phyloP scores from a whole-genome alignment of 2,888 invertebrate genomes.

The Tethea ocularis region DNA sequence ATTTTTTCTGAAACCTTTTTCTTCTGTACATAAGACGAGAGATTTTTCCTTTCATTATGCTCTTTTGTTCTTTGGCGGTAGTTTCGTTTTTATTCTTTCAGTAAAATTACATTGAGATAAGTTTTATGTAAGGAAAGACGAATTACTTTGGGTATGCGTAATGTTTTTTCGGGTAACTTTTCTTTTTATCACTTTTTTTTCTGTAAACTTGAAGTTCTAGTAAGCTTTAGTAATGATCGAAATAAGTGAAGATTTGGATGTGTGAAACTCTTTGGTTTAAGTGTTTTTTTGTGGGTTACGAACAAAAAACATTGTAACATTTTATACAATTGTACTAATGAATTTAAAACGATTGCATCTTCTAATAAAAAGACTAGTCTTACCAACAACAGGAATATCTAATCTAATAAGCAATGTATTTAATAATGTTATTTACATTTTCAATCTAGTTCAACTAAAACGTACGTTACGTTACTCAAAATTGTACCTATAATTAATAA shows the following conservation, averaged over 20 bases:
- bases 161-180: not conserved
- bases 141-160: not conserved
- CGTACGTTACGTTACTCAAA: no score
- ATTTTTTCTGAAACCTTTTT: not conserved
- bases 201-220: not conserved
- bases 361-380: no score
- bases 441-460: no score
- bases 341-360: no score
- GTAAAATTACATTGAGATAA: not conserved
- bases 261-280: not conserved
- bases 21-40: not conserved
- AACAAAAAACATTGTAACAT: no score
- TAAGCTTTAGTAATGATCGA: not conserved
- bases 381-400: no score
- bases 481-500: no score
- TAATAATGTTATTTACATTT: no score
- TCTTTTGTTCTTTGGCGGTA: constrained; percentile 1
- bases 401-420: no score
- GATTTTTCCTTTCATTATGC: not conserved
- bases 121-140: constrained; percentile 1
- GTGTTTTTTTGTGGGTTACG: no score
- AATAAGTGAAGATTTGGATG: not conserved
- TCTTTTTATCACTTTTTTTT: not conserved
- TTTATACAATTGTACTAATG: no score
- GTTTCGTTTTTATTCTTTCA: constrained; percentile 1